Evolutionary conservation across 2,888 invertebrate species (phyloP).

Genomic region (Adelphocoris suturalis): DNA sequence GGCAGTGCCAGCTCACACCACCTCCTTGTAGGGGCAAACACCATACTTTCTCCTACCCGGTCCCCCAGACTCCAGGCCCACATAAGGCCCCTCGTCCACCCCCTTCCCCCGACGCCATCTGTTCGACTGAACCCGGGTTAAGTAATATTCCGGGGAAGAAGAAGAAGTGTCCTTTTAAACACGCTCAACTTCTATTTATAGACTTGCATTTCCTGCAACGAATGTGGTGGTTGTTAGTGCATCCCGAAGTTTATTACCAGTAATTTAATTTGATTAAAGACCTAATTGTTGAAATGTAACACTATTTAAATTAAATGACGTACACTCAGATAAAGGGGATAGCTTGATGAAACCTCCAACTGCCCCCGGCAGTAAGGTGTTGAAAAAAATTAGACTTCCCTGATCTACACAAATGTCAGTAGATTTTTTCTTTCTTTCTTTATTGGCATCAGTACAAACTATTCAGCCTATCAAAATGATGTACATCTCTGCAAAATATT

Average conservation of each 20-base stretch:
- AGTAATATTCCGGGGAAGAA: constrained; percentile 35
- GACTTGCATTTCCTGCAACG: constrained; percentile 27
- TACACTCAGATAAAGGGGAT: too few relatives aligned
- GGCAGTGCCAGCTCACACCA: constrained; percentile 48
- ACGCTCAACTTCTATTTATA: constrained; percentile 25
- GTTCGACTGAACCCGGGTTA: constrained; percentile 15
- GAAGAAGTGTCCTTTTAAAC: constrained; percentile 35
- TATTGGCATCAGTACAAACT: too few relatives aligned
- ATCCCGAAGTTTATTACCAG: not conserved
- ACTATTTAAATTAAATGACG: too few relatives aligned
- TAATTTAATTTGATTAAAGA: too few relatives aligned
- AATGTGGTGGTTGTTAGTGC: not conserved
- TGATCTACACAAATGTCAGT: too few relatives aligned
- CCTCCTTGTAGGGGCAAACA: constrained; percentile 37
- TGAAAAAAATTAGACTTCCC: too few relatives aligned
- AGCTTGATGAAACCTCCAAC: too few relatives aligned
- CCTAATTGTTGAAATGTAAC: too few relatives aligned
- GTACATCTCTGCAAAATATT: too few relatives aligned
- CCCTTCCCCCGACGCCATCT: constrained; percentile 37
- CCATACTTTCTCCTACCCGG: constrained; percentile 35
- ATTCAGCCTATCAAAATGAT: too few relatives aligned
- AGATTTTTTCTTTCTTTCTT: too few relatives aligned
- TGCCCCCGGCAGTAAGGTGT: too few relatives aligned
- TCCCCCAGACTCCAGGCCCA: constrained; percentile 41
- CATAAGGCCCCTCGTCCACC: not conserved